Percentiles rank a stretch among this genome's conserved stretches.
phyloP scores from a whole-genome alignment of 2,797 vertebrate genomes.

The Pristis pectinata region DNA sequence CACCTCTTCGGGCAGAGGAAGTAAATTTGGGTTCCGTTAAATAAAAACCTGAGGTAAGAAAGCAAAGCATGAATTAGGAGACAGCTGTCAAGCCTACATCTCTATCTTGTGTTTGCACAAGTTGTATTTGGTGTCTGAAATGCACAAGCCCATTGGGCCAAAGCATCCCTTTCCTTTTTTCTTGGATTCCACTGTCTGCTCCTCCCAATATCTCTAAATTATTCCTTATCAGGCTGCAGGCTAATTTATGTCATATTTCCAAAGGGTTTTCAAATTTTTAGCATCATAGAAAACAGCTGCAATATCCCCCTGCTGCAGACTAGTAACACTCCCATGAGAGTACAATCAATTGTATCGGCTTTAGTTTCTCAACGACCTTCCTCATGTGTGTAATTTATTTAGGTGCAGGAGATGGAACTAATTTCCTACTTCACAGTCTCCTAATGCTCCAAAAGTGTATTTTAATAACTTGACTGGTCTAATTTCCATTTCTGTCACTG shows the following conservation, averaged over 20 bases:
- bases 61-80: neutral
- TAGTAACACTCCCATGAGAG: neutral
- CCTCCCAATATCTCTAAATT: neutral
- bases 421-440: conserved; percentile 32
- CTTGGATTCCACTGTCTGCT: neutral
- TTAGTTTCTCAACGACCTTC: neutral
- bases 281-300: neutral
- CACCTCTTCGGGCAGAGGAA: neutral
- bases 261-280: neutral
- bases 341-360: neutral
- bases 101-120: neutral
- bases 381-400: conserved; percentile 32
- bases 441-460: neutral
- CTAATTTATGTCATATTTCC: neutral
- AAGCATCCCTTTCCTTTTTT: neutral
- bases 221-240: neutral
- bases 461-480: conserved; percentile 7
- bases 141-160: neutral
- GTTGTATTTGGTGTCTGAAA: neutral
- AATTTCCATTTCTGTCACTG: conserved; percentile 1
- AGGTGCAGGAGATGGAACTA: conserved; percentile 18
- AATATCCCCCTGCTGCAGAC: neutral
- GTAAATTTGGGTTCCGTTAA: neutral
- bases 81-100: neutral
- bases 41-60: neutral